phyloP scores from a whole-genome alignment of 2,113 vertebrate species.

The Notothenia rossii region DNA sequence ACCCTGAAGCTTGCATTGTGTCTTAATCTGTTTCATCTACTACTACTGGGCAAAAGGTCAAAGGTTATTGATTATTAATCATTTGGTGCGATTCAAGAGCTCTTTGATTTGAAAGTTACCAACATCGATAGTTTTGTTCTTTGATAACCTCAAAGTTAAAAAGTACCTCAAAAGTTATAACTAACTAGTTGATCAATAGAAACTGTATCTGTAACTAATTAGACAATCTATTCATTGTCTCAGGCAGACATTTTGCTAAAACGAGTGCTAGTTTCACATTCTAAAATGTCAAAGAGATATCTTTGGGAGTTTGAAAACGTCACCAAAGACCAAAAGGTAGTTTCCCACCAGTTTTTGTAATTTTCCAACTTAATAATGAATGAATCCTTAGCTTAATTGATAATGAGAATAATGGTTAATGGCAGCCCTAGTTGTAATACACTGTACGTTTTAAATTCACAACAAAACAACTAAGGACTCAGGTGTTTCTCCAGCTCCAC shows the following conservation, averaged over 20 bases:
- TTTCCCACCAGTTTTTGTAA: not conserved
- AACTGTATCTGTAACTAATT: not conserved
- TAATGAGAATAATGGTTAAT: not conserved
- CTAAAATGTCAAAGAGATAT: not conserved
- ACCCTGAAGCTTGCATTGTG: slow-evolving; percentile 67
- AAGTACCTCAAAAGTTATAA: not conserved
- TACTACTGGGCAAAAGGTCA: not conserved
- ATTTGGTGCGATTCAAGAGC: slow-evolving; percentile 22
- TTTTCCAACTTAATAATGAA: not conserved
- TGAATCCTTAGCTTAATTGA: slow-evolving; percentile 3
- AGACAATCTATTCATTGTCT: not conserved
- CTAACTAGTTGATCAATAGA: not conserved
- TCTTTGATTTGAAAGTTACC: slow-evolving; percentile 6
- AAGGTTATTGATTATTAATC: not conserved
- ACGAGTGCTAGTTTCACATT: not conserved
- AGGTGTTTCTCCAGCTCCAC: slow-evolving; percentile 5
- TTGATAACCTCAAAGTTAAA: not conserved
- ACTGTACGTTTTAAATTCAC: slow-evolving; percentile 20
- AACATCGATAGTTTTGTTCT: slow-evolving; percentile 5
- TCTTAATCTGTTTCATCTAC: slow-evolving; percentile 65
- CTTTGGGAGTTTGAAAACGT: not conserved
- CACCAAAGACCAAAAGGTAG: not conserved
- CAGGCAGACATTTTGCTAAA: not conserved
- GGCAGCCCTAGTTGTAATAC: not conserved
- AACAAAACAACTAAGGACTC: slow-evolving; percentile 58